Base-by-base conservation (phyloP, 2,888 invertebrate species). In the Maniola hyperantus region DNA sequence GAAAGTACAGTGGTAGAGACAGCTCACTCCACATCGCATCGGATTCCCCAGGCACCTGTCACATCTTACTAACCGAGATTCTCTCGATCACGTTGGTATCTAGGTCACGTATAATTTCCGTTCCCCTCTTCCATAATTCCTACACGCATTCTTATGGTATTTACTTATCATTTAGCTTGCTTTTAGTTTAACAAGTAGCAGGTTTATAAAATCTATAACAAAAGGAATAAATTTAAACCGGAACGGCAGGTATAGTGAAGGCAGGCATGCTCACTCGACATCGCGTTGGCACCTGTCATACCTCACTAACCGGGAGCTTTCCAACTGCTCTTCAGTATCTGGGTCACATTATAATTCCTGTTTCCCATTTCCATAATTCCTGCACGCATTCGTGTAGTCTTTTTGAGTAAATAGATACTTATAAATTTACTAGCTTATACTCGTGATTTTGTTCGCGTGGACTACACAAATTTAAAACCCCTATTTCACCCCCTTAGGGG, bases 291-390 rank as follows among this genome's bases (percentile, higher is more conserved):
- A 54, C 34, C 36, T 55, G 55, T 55, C 36, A 10, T 26, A 36
- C 18, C 55, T 18, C 36, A 15, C 54, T 34, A 15, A 36, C 36
- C 36, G 55, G 36, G 36, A 39, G 55, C 39, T 36, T 39, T 36
- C 39, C 55, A 1, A 18, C 36, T 15, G 36, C 11, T 36, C 34
- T 15, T 8, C 55, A 15, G 18, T 55, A 55, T 55, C 15, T 55
- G 36, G 55, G 55, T 55, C 55, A 39, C 55, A 36, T 48, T 36
- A 39, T 39, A 55, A 55, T 55, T 55, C 36, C 18, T 15, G 36
- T 18, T 55, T 18, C 36, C 55, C 54, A 36, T 6, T 55, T 36
- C 36, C 15, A 36, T 36, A 36, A 46, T 46, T 2, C 15, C 15
- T 46, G 46, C 7, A 46, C 46, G 15, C 46, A 46, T 15, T 15